Conservation (phyloP, 64 coral and sea anemone genomes). For the Actinia equina region DNA sequence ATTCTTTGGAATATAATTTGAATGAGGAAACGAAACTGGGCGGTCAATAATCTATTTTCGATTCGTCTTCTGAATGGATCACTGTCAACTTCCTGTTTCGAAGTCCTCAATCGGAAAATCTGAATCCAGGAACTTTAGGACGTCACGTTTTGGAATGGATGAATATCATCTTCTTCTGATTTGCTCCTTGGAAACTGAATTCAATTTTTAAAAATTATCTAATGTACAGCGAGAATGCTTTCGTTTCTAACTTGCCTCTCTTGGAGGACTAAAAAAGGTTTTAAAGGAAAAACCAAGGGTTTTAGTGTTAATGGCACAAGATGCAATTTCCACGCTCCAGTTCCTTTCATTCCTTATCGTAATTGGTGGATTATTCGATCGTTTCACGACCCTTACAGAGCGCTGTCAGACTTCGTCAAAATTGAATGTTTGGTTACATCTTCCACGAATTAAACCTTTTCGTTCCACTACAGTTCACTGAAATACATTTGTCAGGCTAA, state of each 20-base stretch:
- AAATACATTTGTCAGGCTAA: not conserved
- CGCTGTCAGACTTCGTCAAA: not conserved
- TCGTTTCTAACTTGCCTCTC: not conserved
- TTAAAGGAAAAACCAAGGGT: not conserved
- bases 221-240: not conserved
- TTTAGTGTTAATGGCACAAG: not conserved
- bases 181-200: not conserved
- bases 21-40: constrained; percentile 17
- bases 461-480: not conserved
- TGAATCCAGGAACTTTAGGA: not conserved
- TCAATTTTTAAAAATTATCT: too few relatives aligned
- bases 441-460: not conserved
- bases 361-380: not conserved
- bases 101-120: not conserved
- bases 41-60: constrained; percentile 3
- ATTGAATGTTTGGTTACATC: not conserved
- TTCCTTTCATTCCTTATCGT: not conserved
- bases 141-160: not conserved
- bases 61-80: constrained; percentile 9
- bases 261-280: not conserved
- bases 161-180: not conserved
- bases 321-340: not conserved
- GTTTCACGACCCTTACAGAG: constrained; percentile 15
- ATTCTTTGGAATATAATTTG: not conserved
- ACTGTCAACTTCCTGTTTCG: constrained; percentile 9